Evolutionary conservation across 2,797 vertebrate genomes (phyloP).

Genomic region (Tapera naevia): DNA sequence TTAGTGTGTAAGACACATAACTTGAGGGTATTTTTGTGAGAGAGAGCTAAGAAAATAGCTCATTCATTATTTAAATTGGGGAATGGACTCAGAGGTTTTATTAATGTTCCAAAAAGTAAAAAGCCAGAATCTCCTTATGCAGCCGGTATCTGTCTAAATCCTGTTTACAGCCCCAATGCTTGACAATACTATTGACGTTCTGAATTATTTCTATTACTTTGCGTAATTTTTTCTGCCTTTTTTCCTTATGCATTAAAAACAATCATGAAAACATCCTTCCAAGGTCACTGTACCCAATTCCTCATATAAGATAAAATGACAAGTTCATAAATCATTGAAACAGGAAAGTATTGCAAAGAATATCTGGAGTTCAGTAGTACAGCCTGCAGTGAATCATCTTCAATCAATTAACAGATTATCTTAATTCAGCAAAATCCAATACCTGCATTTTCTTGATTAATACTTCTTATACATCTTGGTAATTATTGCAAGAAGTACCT

Average conservation of each 20-base stretch:
- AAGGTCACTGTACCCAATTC: slow-evolving; percentile 32
- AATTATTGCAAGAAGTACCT: neutral
- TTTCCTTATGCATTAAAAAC: neutral
- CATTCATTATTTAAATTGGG: slow-evolving; percentile 57
- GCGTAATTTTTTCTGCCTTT: neutral
- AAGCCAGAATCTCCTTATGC: neutral
- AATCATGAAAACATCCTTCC: slow-evolving; percentile 44
- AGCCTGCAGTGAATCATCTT: slow-evolving; percentile 37
- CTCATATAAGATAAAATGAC: slow-evolving; percentile 24
- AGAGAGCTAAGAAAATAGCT: slow-evolving; percentile 14
- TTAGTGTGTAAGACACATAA: neutral
- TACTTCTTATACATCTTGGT: neutral
- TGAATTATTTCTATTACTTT: slow-evolving; percentile 16
- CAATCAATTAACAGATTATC: slow-evolving; percentile 49
- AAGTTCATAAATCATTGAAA: slow-evolving; percentile 49
- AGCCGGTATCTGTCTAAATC: slow-evolving; percentile 21
- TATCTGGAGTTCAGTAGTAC: neutral
- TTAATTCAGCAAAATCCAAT: slow-evolving; percentile 51
- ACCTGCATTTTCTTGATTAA: slow-evolving; percentile 29
- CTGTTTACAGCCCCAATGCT: slow-evolving; percentile 20
- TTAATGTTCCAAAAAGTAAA: slow-evolving; percentile 41
- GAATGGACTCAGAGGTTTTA: slow-evolving; percentile 27
- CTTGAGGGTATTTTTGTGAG: neutral
- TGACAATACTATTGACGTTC: slow-evolving; percentile 35
- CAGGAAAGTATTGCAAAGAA: slow-evolving; percentile 25